Conservation (phyloP, 2,113 vertebrate genomes). For the Phainopepla nitens region DNA sequence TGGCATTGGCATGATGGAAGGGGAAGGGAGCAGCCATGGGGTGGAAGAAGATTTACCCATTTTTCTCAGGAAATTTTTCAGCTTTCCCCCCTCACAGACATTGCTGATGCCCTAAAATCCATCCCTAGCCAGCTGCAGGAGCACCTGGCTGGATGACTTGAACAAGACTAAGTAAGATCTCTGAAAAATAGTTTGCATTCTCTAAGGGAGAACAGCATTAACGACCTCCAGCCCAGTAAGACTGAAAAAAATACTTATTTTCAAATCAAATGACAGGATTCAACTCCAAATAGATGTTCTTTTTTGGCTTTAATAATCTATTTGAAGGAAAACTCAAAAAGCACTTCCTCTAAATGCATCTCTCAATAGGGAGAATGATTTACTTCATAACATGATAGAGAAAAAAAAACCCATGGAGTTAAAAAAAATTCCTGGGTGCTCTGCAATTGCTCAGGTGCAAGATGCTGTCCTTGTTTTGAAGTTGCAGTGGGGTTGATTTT, state of each 20-base stretch:
- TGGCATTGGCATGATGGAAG: not conserved
- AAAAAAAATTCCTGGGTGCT: not conserved
- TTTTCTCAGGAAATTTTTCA: not conserved
- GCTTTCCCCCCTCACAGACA: not conserved
- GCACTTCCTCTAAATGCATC: not conserved
- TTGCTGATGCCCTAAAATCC: not conserved
- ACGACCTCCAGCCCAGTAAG: not conserved
- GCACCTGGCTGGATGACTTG: not conserved
- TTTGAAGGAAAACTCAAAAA: not conserved
- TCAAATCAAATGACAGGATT: not conserved
- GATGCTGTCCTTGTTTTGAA: not conserved
- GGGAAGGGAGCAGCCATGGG: not conserved
- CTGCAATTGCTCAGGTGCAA: not conserved
- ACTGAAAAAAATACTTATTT: not conserved
- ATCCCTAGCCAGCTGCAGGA: not conserved
- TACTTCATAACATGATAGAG: fast-evolving
- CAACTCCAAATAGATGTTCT: not conserved
- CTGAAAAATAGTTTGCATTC: not conserved
- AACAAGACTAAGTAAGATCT: not conserved
- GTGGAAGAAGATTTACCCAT: not conserved
- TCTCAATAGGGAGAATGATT: not conserved
- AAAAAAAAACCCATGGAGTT: not conserved
- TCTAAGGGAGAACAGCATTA: not conserved
- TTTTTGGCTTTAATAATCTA: not conserved
- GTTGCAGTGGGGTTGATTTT: not conserved